Conservation (phyloP, 2,113 vertebrate species). For the Chaetorhynchus papuensis region DNA sequence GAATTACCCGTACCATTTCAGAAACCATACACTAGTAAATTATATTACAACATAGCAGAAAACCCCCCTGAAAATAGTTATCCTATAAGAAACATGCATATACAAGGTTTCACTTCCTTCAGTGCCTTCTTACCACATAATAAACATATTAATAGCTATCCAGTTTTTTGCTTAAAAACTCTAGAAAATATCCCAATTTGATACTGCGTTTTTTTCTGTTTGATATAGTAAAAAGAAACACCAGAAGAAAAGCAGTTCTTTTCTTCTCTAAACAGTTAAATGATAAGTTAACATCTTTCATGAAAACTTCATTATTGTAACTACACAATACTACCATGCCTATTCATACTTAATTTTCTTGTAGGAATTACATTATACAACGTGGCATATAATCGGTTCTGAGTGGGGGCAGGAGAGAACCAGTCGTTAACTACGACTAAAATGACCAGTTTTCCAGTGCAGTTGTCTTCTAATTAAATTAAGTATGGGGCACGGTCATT, state of each 20-base stretch:
- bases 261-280: not conserved
- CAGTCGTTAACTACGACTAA: conserved; percentile 26
- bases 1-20: not conserved
- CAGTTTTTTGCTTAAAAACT: not conserved
- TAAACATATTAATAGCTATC: not conserved
- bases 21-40: not conserved
- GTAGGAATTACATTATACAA: conserved; percentile 22
- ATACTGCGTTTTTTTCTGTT: not conserved
- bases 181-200: not conserved
- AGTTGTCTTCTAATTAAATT: conserved; percentile 57
- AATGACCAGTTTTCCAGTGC: conserved; percentile 33
- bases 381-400: not conserved
- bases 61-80: not conserved
- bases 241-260: not conserved
- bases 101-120: not conserved
- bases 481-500: not conserved
- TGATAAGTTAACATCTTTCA: conserved; percentile 5
- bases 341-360: conserved; percentile 2
- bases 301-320: conserved; percentile 18
- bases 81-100: not conserved
- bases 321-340: not conserved
- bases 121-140: not conserved
- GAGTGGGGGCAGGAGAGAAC: not conserved
- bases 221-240: not conserved
- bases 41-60: not conserved